Evolutionary conservation across 2,888 invertebrate species (phyloP), one percentile per base, ranked within the genome.

Genomic region (Ecliptopera silaceata): DNA sequence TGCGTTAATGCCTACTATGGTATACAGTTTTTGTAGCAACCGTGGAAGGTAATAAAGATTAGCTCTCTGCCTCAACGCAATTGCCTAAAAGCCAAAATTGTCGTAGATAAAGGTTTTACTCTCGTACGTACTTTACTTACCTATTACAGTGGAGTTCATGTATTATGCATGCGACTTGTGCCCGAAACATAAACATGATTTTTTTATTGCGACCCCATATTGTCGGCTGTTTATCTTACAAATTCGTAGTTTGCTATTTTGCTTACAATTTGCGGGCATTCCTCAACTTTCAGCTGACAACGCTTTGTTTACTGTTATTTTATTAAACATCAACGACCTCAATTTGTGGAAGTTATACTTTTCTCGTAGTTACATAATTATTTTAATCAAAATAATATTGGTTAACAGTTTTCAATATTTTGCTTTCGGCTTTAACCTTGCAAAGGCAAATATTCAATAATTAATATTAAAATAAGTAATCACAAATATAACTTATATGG

Each of bases 201-300:
- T 66, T 68, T 69, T 64, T 66, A 69, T 62, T 61, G 61, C 59
- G 64, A 63, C 63, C 64, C 60, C 61, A 51, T 62, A 56, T 56
- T 59, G 59, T 64, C 58, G 56, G 47, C 52, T 56, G 59, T 65
- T 62, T 59, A 62, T 59, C 56, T 50, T 53, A 42, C 42, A 52
- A 65, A 59, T 42, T 54, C 15, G 55, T 41, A 53, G 53, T 54
- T 38, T 44, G 45, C 47, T 47, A 44, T 52, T 52, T 50, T 47
- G 42, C 29, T n/a, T 36, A 43, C 44, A 46, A 44, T 56, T 50
- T 50, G 49, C 42, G 36, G 32, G 45, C 45, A n/a, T n/a, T 50
- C 18, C 18, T 42, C 18, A 51, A 46, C 18, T 45, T 47, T 50
- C 15, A 26, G 51, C 31, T 26, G 43, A 34, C 13, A 31, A 10